Conservation (phyloP, 2,797 vertebrate species). For the Cheirogaleus major region DNA sequence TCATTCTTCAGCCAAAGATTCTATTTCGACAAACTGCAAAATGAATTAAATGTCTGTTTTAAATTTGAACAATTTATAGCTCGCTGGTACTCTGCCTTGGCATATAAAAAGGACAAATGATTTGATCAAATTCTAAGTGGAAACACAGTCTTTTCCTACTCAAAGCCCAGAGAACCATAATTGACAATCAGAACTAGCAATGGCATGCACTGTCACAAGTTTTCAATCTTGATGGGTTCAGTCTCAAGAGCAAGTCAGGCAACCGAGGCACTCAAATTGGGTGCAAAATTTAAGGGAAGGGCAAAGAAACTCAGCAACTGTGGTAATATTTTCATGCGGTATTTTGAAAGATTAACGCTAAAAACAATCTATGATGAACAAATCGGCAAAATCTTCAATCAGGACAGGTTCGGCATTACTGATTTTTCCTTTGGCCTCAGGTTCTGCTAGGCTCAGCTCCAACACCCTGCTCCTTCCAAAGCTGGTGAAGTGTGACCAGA, state of each 20-base stretch:
- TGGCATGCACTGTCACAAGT: not conserved
- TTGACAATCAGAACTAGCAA: not conserved
- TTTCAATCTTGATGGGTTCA: not conserved
- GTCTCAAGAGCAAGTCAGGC: not conserved
- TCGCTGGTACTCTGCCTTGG: not conserved
- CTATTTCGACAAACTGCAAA: not conserved
- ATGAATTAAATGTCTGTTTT: not conserved
- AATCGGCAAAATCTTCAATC: not conserved
- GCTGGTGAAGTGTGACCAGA: not conserved
- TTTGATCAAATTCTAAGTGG: not conserved
- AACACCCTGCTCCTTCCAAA: not conserved
- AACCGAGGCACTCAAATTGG: not conserved
- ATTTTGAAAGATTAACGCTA: not conserved
- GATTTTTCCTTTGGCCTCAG: not conserved
- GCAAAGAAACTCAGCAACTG: not conserved
- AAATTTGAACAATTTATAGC: not conserved
- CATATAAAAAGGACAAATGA: not conserved
- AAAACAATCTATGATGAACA: not conserved
- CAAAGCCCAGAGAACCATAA: not conserved
- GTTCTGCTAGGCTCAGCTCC: not conserved
- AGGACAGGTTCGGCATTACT: too few species aligned
- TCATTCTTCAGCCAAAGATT: not conserved
- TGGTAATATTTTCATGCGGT: not conserved
- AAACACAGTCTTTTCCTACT: conserved; percentile 3
- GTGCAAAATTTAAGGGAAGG: not conserved